Conservation (phyloP, 2,113 vertebrate species). For the Pelusios castaneus region DNA sequence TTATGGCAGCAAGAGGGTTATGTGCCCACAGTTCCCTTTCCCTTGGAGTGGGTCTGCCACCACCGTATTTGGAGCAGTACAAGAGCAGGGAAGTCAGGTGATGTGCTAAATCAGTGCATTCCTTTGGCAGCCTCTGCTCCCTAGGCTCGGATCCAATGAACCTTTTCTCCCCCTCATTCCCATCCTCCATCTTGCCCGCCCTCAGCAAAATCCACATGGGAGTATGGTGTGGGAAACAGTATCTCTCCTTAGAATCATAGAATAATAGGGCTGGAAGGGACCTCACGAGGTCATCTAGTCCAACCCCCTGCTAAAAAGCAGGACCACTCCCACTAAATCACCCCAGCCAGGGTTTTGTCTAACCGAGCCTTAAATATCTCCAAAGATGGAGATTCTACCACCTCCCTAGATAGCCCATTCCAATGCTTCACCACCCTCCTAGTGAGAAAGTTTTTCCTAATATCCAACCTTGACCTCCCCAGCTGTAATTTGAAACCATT, state of each 20-base stretch:
- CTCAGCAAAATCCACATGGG: fast-evolving
- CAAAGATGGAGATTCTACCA: too few species aligned
- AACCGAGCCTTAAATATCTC: too few species aligned
- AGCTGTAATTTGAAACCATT: too few species aligned
- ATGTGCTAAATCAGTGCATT: neutral
- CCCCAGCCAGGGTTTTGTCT: too few species aligned
- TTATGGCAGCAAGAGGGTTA: neutral
- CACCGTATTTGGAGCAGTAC: neutral
- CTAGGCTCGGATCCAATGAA: neutral
- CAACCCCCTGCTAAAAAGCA: too few species aligned
- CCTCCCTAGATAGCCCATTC: too few species aligned
- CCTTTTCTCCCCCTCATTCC: neutral
- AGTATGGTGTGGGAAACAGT: neutral
- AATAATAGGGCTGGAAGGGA: too few species aligned
- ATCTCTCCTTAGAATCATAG: neutral
- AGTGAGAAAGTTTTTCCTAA: too few species aligned
- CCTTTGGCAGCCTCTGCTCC: fast-evolving
- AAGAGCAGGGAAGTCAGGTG: neutral
- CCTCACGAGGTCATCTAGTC: too few species aligned
- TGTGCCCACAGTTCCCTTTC: neutral
- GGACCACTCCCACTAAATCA: too few species aligned
- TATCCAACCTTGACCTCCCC: too few species aligned
- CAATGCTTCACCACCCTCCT: too few species aligned
- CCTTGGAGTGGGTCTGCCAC: neutral
- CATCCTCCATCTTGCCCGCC: neutral